phyloP scores from a whole-genome alignment of 2,888 invertebrate species.

The Griposia aprilina region DNA sequence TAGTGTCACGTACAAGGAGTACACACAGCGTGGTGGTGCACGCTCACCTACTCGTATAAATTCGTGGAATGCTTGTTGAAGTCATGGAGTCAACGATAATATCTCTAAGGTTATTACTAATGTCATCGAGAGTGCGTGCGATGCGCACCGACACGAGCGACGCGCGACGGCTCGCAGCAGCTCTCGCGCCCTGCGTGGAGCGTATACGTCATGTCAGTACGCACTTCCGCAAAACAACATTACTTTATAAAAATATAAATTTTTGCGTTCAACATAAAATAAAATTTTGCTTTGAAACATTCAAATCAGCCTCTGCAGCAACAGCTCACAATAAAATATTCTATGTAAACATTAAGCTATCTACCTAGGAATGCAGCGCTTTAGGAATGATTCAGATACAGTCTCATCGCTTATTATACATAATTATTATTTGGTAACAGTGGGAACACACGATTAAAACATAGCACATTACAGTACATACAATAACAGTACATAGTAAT shows the following conservation, averaged over 20 bases:
- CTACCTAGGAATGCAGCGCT: constrained; percentile 71
- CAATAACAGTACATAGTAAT: constrained; percentile 29
- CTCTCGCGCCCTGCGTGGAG: not conserved
- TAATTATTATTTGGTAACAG: constrained; percentile 78
- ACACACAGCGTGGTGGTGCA: not conserved
- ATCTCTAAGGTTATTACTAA: constrained; percentile 48
- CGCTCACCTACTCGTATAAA: constrained; percentile 66
- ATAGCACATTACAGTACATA: constrained; percentile 45
- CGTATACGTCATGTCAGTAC: constrained; percentile 6
- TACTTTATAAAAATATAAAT: constrained; percentile 64
- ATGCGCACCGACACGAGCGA: constrained; percentile 9
- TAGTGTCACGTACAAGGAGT: constrained; percentile 5
- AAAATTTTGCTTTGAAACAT: constrained; percentile 53
- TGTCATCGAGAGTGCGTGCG: not conserved
- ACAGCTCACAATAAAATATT: constrained; percentile 49
- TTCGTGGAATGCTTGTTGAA: constrained; percentile 85
- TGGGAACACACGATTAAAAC: constrained; percentile 62
- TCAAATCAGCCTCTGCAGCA: constrained; percentile 55
- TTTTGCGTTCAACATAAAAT: constrained; percentile 59
- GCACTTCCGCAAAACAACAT: constrained; percentile 32
- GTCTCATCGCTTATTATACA: constrained; percentile 76
- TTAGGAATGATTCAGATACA: constrained; percentile 77
- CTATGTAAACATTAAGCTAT: constrained; percentile 65
- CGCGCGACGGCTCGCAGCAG: not conserved
- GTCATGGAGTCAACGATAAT: constrained; percentile 82